Conservation (phyloP, 2,888 invertebrate species). For the Philonicus albiceps region DNA sequence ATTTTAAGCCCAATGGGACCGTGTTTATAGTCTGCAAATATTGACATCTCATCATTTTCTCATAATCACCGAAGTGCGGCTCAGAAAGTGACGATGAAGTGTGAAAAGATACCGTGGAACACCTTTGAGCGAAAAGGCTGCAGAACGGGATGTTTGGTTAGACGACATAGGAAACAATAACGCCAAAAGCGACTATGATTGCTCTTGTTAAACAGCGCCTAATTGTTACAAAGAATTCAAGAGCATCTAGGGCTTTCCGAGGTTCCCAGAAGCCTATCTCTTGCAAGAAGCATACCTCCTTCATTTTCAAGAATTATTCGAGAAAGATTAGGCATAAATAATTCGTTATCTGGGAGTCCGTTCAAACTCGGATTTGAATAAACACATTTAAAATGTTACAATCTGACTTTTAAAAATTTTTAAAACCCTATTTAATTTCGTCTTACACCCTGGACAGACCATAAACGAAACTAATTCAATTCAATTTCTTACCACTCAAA, state of each 20-base stretch:
- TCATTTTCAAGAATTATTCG: not conserved
- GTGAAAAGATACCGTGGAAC: constrained; percentile 40
- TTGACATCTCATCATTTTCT: constrained; percentile 49
- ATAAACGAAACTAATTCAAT: no score
- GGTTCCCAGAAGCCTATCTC: constrained; percentile 1
- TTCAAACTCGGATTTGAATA: not conserved
- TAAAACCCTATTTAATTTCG: no score
- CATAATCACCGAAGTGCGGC: constrained; percentile 44
- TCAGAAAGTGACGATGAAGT: constrained; percentile 18
- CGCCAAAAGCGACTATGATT: not conserved
- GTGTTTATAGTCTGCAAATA: constrained; percentile 45
- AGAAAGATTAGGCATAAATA: no score
- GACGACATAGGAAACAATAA: constrained; percentile 42
- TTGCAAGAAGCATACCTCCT: not conserved
- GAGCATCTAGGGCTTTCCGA: not conserved
- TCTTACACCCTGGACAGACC: no score
- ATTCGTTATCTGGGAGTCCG: not conserved
- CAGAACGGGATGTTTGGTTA: constrained; percentile 35
- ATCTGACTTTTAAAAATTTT: not conserved
- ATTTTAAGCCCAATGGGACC: constrained; percentile 23
- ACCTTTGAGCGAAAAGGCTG: constrained; percentile 21
- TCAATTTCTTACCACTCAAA: no score
- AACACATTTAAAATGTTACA: not conserved
- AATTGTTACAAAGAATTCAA: constrained; percentile 20
- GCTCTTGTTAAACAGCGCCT: constrained; percentile 33